phyloP scores from a whole-genome alignment of 2,888 invertebrate genomes.

The Melipona beecheii region DNA sequence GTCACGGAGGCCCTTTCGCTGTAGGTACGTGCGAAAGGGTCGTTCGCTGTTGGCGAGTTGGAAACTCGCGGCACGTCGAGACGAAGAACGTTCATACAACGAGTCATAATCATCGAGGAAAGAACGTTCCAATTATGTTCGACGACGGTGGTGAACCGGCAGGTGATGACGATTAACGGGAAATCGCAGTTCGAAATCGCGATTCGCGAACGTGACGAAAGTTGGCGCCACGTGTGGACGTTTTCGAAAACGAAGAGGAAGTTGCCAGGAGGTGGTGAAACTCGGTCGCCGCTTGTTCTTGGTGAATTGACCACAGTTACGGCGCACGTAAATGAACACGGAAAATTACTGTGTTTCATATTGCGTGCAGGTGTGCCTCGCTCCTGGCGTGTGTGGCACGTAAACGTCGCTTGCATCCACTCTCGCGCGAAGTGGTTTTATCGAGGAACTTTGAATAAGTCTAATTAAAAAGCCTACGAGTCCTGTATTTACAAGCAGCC shows the following conservation, averaged over 20 bases:
- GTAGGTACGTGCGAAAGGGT: no score
- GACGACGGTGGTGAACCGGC: background rate
- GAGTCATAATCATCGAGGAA: no score
- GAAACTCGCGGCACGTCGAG: background rate
- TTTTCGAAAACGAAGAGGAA: constrained; percentile 53
- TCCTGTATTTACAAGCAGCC: background rate
- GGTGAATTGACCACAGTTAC: constrained; percentile 57
- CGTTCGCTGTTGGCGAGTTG: background rate
- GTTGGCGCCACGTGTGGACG: constrained; percentile 41
- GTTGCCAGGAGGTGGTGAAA: constrained; percentile 51
- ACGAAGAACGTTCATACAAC: no score
- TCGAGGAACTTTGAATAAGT: constrained; percentile 9
- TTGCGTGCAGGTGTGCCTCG: constrained; percentile 29
- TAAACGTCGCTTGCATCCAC: background rate
- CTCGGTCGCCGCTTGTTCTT: constrained; percentile 41
- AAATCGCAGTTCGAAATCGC: constrained; percentile 17
- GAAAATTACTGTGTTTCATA: constrained; percentile 53
- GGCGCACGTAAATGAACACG: constrained; percentile 44
- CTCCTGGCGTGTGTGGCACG: background rate
- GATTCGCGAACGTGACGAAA: constrained; percentile 30
- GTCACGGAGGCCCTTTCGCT: background rate
- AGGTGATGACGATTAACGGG: constrained; percentile 44
- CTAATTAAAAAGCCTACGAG: background rate
- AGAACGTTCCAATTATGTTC: background rate
- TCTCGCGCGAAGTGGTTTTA: background rate